Conservation (phyloP, 2,113 vertebrate species). For the Syrrhaptes paradoxus region DNA sequence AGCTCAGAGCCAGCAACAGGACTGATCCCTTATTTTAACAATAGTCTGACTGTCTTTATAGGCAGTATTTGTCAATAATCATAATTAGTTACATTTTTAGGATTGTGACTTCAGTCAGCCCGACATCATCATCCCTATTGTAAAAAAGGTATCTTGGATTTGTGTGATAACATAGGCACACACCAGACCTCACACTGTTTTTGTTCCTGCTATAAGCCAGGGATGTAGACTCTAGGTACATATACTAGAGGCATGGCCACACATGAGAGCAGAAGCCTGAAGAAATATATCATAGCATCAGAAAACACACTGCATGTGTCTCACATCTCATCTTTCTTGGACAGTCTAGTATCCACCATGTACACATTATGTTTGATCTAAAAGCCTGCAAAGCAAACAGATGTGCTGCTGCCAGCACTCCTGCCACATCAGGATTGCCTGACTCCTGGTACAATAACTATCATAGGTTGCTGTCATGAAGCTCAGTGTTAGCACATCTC, state of each 20-base stretch:
- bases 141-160: neutral
- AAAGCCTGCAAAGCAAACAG: neutral
- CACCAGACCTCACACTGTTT: neutral
- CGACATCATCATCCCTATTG: neutral
- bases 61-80: neutral
- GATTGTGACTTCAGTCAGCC: neutral
- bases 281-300: neutral
- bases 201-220: neutral
- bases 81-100: neutral
- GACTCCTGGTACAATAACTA: fast-evolving
- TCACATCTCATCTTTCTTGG: neutral
- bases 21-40: neutral
- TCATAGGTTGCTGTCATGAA: neutral
- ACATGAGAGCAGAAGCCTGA: neutral
- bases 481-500: neutral
- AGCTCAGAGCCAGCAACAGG: neutral
- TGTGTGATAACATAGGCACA: neutral
- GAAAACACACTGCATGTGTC: neutral
- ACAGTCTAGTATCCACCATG: neutral
- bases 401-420: neutral
- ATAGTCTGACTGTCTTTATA: neutral
- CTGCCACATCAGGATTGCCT: neutral
- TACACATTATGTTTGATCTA: neutral
- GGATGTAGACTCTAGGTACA: neutral
- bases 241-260: neutral